phyloP scores from a whole-genome alignment of 2,113 vertebrate species.

The Protobothrops flavoviridis region DNA sequence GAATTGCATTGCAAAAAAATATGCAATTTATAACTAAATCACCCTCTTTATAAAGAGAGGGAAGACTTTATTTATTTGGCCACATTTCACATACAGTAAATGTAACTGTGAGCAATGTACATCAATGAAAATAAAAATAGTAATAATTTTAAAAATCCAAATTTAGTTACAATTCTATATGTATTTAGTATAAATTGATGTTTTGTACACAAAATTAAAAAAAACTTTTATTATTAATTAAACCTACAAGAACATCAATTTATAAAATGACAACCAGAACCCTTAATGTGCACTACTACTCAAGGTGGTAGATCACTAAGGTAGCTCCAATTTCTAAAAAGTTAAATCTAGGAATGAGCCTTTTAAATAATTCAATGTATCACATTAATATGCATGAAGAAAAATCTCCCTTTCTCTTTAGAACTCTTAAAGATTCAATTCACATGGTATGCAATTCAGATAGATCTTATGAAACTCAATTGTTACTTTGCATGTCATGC shows the following conservation, averaged over 20 bases:
- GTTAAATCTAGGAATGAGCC: background rate
- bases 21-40: background rate
- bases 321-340: background rate
- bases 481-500: background rate
- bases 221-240: background rate
- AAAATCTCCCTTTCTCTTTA: background rate
- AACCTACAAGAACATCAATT: background rate
- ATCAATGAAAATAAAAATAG: background rate
- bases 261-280: background rate
- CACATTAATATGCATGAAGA: background rate
- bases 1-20: background rate
- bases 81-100: background rate
- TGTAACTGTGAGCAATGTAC: background rate
- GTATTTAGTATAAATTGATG: background rate
- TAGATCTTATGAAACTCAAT: background rate
- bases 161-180: background rate
- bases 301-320: background rate
- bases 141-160: background rate
- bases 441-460: background rate
- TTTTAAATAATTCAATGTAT: background rate
- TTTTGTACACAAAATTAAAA: background rate
- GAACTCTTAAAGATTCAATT: background rate
- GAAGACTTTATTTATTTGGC: background rate
- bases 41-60: background rate
- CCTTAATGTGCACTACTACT: background rate